Conservation (phyloP, 2,113 vertebrate genomes). For the Sprattus sprattus region DNA sequence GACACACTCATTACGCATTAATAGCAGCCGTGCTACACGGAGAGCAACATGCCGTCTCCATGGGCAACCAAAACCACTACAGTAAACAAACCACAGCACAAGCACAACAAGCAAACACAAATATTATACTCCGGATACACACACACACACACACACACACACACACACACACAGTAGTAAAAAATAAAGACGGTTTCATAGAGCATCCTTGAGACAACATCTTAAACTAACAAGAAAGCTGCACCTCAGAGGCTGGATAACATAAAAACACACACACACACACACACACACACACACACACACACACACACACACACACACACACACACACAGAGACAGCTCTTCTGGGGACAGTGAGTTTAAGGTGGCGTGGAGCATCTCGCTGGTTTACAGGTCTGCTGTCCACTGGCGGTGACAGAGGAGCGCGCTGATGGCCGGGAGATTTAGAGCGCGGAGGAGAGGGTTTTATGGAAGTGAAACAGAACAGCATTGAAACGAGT, state of each 20-base stretch:
- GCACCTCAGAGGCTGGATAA: not conserved
- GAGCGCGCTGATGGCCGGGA: not conserved
- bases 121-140: not conserved
- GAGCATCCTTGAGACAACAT: not conserved
- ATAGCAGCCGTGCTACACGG: constrained; percentile 54
- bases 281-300: no score
- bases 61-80: constrained; percentile 44
- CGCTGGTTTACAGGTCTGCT: not conserved
- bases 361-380: not conserved
- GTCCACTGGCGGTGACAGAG: not conserved
- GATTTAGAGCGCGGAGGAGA: not conserved
- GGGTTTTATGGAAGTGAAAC: not conserved
- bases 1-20: no score
- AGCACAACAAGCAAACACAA: constrained; percentile 23
- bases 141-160: not conserved
- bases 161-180: not conserved
- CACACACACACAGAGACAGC: no score
- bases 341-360: not conserved
- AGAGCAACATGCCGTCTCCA: constrained; percentile 48
- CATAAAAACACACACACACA: not conserved
- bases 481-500: not conserved
- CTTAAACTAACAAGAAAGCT: not conserved
- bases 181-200: not conserved
- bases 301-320: no score
- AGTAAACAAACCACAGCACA: constrained; percentile 57